Percentiles rank a stretch among this genome's conserved stretches.
These are phyloP conservation scores for Kuschelorhynchus macadamiae DNA, from an alignment of 2,888 invertebrate genomes.

Conservation along the genomic window DNA sequence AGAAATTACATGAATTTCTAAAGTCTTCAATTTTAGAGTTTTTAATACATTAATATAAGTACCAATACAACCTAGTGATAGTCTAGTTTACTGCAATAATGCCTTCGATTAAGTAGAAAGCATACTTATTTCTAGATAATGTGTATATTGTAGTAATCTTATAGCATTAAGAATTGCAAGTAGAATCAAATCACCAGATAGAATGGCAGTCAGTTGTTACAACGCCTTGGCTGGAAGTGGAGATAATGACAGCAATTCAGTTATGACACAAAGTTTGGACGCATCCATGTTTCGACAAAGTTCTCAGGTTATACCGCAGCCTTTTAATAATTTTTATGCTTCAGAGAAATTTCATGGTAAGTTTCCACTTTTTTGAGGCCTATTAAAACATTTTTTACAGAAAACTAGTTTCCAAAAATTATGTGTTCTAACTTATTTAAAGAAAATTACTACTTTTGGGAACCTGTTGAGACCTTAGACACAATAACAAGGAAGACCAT, in stretches of 20 bases:
- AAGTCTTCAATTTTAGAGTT: too few species aligned
- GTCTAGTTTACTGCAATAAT: too few species aligned
- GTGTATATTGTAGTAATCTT: constrained; percentile 30
- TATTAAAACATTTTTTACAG: constrained; percentile 7
- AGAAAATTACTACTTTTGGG: too few species aligned
- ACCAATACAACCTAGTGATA: too few species aligned
- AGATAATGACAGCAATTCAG: constrained; percentile 55
- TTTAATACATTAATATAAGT: too few species aligned
- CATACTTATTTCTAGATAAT: not conserved
- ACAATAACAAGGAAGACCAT: too few species aligned
- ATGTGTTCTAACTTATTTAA: too few species aligned
- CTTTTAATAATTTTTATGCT: constrained; percentile 47
- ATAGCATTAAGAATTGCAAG: constrained; percentile 67
- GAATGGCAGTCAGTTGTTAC: constrained; percentile 82
- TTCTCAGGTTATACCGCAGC: not conserved
- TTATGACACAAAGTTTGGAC: constrained; percentile 78
- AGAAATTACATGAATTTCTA: too few species aligned
- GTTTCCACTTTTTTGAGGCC: not conserved
- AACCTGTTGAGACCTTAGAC: too few species aligned
- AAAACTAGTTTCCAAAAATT: too few species aligned
- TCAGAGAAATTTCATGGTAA: constrained; percentile 63
- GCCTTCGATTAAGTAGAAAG: too few species aligned
- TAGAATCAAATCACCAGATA: constrained; percentile 77
- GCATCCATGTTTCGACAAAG: constrained; percentile 71
- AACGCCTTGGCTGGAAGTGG: constrained; percentile 57